These are phyloP conservation scores for Polyploca ridens DNA, from an alignment of 2,888 invertebrate species.

Conservation along the genomic window DNA sequence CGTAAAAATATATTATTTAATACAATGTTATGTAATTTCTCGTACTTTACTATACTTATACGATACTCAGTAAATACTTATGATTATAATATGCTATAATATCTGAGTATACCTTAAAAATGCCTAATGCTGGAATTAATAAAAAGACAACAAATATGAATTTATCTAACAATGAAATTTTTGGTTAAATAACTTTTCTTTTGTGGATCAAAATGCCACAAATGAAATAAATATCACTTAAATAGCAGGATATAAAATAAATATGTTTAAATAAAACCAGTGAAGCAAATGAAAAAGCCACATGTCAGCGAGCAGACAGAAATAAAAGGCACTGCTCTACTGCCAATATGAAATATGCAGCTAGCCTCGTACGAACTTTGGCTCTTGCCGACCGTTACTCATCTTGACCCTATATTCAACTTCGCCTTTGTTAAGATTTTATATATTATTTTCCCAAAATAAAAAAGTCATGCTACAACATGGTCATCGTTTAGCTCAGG, in stretches of 20 bases:
- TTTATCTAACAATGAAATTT: too few species aligned
- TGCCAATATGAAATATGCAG: constrained; percentile 68
- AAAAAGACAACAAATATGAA: too few species aligned
- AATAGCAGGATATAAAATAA: constrained; percentile 22
- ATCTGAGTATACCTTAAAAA: too few species aligned
- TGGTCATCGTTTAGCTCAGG: constrained; percentile 43
- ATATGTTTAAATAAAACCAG: constrained; percentile 41
- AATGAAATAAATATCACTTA: constrained; percentile 12
- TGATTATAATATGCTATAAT: too few species aligned
- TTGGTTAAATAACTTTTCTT: too few species aligned
- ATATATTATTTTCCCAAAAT: constrained; percentile 16
- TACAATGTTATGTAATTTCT: too few species aligned
- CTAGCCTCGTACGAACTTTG: constrained; percentile 57
- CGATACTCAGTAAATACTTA: too few species aligned
- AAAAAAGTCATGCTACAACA: constrained; percentile 19
- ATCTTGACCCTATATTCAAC: constrained; percentile 46
- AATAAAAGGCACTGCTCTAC: constrained; percentile 60
- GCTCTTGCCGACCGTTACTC: constrained; percentile 55
- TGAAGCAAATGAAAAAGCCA: constrained; percentile 47
- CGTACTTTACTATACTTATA: too few species aligned
- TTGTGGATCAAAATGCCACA: too few species aligned
- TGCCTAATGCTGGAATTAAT: too few species aligned
- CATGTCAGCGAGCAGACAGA: constrained; percentile 68
- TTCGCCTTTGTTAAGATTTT: constrained; percentile 13
- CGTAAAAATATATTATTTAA: neutral